Conservation (phyloP, 2,113 vertebrate genomes). For the Willisornis vidua region DNA sequence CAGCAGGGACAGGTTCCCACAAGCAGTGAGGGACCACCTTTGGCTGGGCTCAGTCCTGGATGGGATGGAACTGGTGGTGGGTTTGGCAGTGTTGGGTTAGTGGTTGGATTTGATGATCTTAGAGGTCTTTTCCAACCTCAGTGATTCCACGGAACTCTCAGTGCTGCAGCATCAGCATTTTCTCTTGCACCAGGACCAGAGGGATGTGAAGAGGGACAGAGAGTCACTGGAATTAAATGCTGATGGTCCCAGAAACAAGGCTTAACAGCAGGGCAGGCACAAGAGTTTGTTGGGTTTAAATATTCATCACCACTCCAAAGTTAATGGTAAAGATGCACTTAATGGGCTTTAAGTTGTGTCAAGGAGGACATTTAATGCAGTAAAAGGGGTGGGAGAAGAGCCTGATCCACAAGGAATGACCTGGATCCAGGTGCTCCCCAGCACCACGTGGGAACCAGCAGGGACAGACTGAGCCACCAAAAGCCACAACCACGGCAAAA, state of each 20-base stretch:
- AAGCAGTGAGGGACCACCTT: background rate
- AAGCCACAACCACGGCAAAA: accelerated
- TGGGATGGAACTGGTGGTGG: accelerated
- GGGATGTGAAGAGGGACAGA: background rate
- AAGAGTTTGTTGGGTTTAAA: background rate
- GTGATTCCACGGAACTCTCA: accelerated
- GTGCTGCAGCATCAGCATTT: background rate
- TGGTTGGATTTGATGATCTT: accelerated
- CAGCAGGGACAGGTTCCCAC: background rate
- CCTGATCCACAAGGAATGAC: background rate
- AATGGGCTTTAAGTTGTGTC: background rate
- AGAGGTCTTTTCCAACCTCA: background rate
- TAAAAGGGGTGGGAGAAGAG: background rate
- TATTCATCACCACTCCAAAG: background rate
- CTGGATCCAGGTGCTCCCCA: background rate
- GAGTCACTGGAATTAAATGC: accelerated
- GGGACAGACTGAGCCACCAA: background rate
- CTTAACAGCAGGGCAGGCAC: background rate
- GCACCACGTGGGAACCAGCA: accelerated
- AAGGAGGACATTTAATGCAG: background rate
- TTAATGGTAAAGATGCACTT: accelerated
- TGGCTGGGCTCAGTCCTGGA: accelerated
- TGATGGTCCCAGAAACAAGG: background rate
- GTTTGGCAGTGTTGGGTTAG: background rate
- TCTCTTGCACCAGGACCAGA: background rate